Base-by-base conservation (phyloP, 2,888 invertebrate species). In the Meta bourneti region DNA sequence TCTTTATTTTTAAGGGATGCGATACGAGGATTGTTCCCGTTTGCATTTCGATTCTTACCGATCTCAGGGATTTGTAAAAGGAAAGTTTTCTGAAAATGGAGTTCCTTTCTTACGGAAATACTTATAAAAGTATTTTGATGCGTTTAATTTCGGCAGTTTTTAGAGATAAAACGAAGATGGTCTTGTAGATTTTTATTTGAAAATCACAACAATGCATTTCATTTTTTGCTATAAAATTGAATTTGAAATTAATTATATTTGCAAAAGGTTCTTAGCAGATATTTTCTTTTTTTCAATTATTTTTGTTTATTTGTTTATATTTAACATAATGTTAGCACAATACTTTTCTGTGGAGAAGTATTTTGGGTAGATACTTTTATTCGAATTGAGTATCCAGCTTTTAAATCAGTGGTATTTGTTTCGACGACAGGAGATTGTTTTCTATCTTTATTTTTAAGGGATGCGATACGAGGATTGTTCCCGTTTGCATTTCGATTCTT, bases 341-440 rank as follows among this genome's bases (percentile, higher is more conserved):
- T 34, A 4, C 34, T 34, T 34, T 34, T 34, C 34, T 34, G 1
- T 1, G 34, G 34, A 34, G 34, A 34, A 34, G 4, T n/a, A n/a
- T n/a, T n/a, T n/a, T n/a, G n/a, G n/a, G n/a, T n/a, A n/a, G n/a
- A n/a, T n/a, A n/a, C n/a, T n/a, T n/a, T n/a, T n/a, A n/a, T 34
- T n/a, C 13, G 34, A 54, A 34, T 54, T 84, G 74, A 52, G 74
- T 34, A 74, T 84, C 54, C 74, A 54, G 74, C 74, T 20, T 61
- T 34, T 7, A 74, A 75, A 9, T 20, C 34, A 34, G 19, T 11
- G n/a, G 49, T 72, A 71, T 82, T 82, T 82, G 49, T 82, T 71
- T 71, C 19, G 51, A 49, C 82, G 13, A 9, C 51, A 51, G 82
- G 19, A 1, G 51, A n/a, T 6, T 19, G 19, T 51, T 51, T 71